Evolutionary conservation across 1,140 invertebrate species (phyloP), one percentile per base, ranked within the genome.

Genomic region (Thaumatotibia leucotreta): DNA sequence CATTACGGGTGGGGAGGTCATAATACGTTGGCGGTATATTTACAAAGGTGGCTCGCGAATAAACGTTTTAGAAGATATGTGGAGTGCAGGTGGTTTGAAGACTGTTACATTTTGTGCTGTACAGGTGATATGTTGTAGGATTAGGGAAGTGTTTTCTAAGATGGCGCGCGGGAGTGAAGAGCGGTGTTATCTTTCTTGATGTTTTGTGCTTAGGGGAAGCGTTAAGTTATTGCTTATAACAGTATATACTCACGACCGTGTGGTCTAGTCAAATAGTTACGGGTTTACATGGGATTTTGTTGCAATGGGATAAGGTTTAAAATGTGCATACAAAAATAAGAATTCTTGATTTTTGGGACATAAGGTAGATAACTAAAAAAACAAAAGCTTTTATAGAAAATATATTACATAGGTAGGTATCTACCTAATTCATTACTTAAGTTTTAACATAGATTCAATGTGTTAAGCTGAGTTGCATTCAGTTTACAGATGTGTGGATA

Each of bases 51-150:
- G 65, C 73, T 69, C 63, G 67, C 67, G 64, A 74, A 76, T 74
- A 75, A 79, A 79, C 74, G 77, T 66, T 73, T 73, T 61, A 75
- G 62, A 73, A 78, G 77, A 82, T 78, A 78, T 84, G 79, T 80
- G 66, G 69, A 75, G 77, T 78, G 69, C 67, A 74, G 66, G 69
- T 72, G 73, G 66, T 81, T 81, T 76, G 73, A 75, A 80, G 81
- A 79, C 73, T 82, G 85, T 86, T 81, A 81, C 82, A 81, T 77
- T 79, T 71, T 74, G 65, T 73, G 78, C 72, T 77, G 80, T 83
- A 82, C 73, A 78, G 73, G 75, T 76, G 76, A 77, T 69, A 76
- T 80, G 77, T 79, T 69, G 72, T 58, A 63, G 61, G 74, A 77
- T 58, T 58, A 58, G 52, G 52, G 52, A 58, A 58, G 52, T 58